Conservation (phyloP, 2,888 invertebrate genomes). For the Caenorhabditis zanzibari region DNA sequence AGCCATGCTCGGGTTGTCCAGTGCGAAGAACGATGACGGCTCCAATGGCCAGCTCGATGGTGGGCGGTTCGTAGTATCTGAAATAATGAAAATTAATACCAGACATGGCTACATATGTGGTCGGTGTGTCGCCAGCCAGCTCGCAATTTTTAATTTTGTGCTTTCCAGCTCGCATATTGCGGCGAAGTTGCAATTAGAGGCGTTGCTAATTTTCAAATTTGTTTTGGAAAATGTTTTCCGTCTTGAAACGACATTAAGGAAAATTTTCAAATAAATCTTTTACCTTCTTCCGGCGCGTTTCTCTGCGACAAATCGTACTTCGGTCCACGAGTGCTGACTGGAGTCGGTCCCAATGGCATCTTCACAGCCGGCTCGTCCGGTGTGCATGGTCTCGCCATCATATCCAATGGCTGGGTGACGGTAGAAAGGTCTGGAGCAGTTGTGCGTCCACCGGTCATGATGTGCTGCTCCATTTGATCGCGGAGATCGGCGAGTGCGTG, state of each 20-base stretch:
- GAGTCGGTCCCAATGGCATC: slow-evolving; percentile 50
- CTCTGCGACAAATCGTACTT: slow-evolving; percentile 36
- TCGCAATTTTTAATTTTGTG: too few species aligned
- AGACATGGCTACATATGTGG: too few species aligned
- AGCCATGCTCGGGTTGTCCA: slow-evolving; percentile 46
- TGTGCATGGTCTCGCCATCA: slow-evolving; percentile 45
- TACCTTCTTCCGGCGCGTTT: slow-evolving; percentile 20
- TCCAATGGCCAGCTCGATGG: slow-evolving; percentile 77
- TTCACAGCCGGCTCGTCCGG: slow-evolving; percentile 48
- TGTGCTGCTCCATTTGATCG: slow-evolving; percentile 65
- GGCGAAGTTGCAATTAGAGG: too few species aligned
- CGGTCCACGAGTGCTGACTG: slow-evolving; percentile 47
- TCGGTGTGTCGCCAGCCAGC: too few species aligned
- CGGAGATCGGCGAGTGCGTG: slow-evolving; percentile 71
- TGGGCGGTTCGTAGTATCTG: slow-evolving; percentile 58
- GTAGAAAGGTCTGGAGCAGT: background rate
- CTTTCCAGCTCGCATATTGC: too few species aligned
- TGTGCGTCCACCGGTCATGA: slow-evolving; percentile 54
- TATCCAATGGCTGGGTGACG: slow-evolving; percentile 18
- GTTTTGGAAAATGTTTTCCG: too few species aligned
- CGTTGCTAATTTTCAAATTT: too few species aligned
- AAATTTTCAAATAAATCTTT: background rate
- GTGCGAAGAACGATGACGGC: slow-evolving; percentile 70
- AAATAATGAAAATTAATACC: background rate
- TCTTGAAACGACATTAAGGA: too few species aligned